These are phyloP conservation scores for Acanthosepion esculentum DNA, from an alignment of 2,888 invertebrate species.

Conservation along the genomic window DNA sequence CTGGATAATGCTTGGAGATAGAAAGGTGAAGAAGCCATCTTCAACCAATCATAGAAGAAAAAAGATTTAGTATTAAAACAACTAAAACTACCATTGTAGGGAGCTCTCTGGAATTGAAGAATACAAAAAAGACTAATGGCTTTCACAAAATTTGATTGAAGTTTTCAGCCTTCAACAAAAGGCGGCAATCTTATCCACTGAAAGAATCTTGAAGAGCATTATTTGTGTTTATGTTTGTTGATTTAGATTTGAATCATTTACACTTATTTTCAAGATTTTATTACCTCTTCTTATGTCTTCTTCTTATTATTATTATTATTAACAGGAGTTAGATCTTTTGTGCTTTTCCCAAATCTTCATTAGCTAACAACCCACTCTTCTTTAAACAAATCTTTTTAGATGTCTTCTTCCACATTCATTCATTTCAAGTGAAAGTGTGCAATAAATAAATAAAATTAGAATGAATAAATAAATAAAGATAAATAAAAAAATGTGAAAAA, in stretches of 20 bases:
- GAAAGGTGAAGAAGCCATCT: background rate
- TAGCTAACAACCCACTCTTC: background rate
- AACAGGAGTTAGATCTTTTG: background rate
- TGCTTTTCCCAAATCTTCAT: background rate
- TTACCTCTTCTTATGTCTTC: background rate
- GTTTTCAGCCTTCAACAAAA: background rate
- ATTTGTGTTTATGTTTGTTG: background rate
- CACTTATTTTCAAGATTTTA: background rate
- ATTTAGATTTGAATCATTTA: background rate
- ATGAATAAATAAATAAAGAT: no score
- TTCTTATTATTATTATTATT: background rate
- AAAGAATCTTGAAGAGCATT: background rate
- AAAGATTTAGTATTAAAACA: background rate
- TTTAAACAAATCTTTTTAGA: constrained; percentile 33
- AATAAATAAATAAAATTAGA: background rate
- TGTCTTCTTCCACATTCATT: background rate
- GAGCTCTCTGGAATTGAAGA: background rate
- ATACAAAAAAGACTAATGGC: background rate
- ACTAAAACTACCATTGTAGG: background rate
- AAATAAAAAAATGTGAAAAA: background rate
- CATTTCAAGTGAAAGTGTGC: background rate
- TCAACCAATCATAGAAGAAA: background rate
- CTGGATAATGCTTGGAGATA: background rate
- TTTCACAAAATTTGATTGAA: constrained; percentile 18
- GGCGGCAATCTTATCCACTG: background rate